A percentile compares a stretch with the other conserved stretches of the same genome.
Evolutionary conservation across 64 coral and sea anemone genomes (phyloP).

Genomic region (Stichodactyla mertensii): DNA sequence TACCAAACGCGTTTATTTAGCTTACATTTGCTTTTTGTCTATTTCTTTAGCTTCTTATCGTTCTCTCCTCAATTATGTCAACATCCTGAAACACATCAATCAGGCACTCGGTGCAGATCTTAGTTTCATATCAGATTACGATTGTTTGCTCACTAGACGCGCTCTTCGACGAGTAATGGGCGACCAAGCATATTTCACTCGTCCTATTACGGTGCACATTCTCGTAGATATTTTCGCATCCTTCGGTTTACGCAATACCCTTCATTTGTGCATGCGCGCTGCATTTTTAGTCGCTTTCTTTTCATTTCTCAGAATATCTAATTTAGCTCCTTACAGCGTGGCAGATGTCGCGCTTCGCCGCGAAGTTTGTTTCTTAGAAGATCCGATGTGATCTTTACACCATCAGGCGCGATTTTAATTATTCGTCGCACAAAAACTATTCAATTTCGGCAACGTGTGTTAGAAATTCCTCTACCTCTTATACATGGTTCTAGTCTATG

Average conservation of each 20-base stretch:
- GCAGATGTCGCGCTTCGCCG: too few relatives aligned
- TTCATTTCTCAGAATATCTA: slow-evolving; percentile 27
- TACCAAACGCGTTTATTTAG: slow-evolving; percentile 15
- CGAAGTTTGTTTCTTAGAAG: slow-evolving; percentile 18
- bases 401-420: neutral
- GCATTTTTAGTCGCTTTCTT: slow-evolving; percentile 26
- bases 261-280: slow-evolving; percentile 40
- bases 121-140: slow-evolving; percentile 35
- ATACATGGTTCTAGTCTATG: slow-evolving; percentile 11
- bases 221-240: slow-evolving; percentile 22
- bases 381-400: neutral
- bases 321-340: slow-evolving; percentile 21
- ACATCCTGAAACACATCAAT: slow-evolving; percentile 40
- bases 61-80: slow-evolving; percentile 36
- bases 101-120: slow-evolving; percentile 20
- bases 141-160: slow-evolving; percentile 11
- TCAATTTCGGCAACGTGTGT: slow-evolving; percentile 7
- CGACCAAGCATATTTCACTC: slow-evolving; percentile 23
- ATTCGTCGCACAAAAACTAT: slow-evolving; percentile 25
- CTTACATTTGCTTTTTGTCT: slow-evolving; percentile 22
- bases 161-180: slow-evolving; percentile 22
- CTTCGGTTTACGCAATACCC: slow-evolving; percentile 18
- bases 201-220: slow-evolving; percentile 30
- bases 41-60: neutral
- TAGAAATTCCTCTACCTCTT: slow-evolving; percentile 24